These are phyloP conservation scores for Laterallus jamaicensis DNA, from an alignment of 2,113 vertebrate genomes.

Conservation along the genomic window DNA sequence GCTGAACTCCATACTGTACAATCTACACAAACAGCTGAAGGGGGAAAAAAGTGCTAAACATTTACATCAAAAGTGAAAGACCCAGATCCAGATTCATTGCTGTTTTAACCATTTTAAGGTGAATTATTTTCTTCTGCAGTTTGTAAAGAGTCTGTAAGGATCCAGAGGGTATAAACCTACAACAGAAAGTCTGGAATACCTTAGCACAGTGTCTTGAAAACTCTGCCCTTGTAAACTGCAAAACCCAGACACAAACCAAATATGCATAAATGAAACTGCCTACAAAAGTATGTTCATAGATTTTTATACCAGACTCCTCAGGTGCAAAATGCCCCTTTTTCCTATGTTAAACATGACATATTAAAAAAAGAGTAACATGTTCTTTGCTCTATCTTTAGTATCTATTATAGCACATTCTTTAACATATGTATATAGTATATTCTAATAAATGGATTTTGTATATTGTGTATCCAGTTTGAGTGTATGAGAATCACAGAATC, in stretches of 20 bases:
- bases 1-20: background rate
- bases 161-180: background rate
- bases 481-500: background rate
- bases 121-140: background rate
- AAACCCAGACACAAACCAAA: background rate
- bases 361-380: background rate
- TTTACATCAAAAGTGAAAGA: background rate
- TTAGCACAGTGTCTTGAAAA: background rate
- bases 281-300: background rate
- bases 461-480: background rate
- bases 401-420: background rate
- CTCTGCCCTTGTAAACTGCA: background rate
- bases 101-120: background rate
- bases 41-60: background rate
- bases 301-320: background rate
- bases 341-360: background rate
- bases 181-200: background rate
- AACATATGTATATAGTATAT: background rate
- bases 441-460: background rate
- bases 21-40: background rate
- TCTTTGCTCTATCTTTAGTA: background rate
- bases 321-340: rapidly evolving
- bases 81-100: background rate
- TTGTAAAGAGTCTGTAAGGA: background rate
- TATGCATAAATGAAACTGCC: rapidly evolving